Evolutionary conservation across 2,888 invertebrate species (phyloP).

Genomic region (Drosophila buzzatii): DNA sequence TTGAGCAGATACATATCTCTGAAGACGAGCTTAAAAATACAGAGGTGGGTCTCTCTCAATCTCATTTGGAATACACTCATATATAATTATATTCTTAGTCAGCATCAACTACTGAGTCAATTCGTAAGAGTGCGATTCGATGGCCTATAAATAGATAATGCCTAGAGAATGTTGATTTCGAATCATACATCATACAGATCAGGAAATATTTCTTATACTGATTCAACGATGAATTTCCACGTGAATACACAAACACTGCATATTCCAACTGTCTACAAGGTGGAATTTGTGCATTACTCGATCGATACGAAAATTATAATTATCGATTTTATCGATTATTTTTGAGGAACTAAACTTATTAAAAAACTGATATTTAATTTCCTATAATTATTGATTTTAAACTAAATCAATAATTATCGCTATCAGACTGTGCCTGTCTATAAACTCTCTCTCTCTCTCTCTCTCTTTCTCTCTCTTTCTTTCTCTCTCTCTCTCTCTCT

Average conservation of each 20-base stretch:
- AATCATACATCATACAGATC: background rate
- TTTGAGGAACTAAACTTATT: no score
- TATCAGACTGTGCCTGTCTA: no score
- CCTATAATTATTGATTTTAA: no score
- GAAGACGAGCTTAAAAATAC: background rate
- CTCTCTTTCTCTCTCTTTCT: no score
- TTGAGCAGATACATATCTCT: background rate
- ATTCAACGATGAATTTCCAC: background rate
- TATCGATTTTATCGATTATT: background rate
- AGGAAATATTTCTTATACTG: background rate
- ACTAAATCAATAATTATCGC: no score
- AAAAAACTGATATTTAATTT: no score
- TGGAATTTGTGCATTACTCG: background rate
- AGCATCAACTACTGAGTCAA: background rate
- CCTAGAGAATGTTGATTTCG: background rate
- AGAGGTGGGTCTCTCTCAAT: no score
- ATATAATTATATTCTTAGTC: background rate
- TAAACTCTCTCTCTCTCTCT: no score
- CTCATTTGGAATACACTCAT: background rate
- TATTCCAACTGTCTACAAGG: background rate
- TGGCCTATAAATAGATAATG: background rate
- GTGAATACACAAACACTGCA: background rate
- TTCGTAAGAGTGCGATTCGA: background rate
- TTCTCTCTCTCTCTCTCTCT: no score
- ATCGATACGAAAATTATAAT: background rate